Evolutionary conservation across 2,888 invertebrate genomes (phyloP).

Genomic region (Lasioglossum zephyrum): DNA sequence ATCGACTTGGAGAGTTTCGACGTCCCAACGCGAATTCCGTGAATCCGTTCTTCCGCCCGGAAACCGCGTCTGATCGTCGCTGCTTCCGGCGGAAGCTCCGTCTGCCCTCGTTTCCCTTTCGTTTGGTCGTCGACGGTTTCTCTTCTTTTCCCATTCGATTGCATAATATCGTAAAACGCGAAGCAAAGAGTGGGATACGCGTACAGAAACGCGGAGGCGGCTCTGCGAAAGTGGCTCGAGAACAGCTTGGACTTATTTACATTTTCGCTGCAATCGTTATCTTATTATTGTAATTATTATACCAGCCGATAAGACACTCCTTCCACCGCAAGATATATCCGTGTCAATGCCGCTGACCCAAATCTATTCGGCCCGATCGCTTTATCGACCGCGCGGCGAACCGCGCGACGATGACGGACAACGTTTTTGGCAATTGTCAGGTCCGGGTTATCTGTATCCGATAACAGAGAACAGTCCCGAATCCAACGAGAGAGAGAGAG

Average conservation of each 20-base stretch:
- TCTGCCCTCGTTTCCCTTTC: background rate
- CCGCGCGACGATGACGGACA: background rate
- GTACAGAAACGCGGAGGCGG: background rate
- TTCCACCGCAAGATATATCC: conserved; percentile 43
- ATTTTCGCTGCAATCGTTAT: conserved; percentile 67
- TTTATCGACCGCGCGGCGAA: conserved; percentile 36
- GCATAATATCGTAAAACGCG: conserved; percentile 42
- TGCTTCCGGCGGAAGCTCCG: background rate
- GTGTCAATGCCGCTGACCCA: conserved; percentile 68
- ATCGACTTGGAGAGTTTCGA: background rate
- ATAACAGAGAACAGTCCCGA: background rate
- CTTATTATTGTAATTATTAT: conserved; percentile 70
- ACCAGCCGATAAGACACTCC: conserved; percentile 48
- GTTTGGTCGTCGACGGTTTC: background rate
- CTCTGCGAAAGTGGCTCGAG: background rate
- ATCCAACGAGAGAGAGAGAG: conserved; percentile 12
- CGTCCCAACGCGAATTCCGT: background rate
- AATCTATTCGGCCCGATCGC: conserved; percentile 52
- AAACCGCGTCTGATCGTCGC: background rate
- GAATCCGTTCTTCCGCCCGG: background rate
- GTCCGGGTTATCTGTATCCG: conserved; percentile 52
- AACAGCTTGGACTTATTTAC: conserved; percentile 61
- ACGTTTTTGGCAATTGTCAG: conserved; percentile 55
- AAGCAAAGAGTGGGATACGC: conserved; percentile 7
- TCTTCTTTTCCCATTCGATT: conserved; percentile 9